Conservation (phyloP, 2,113 vertebrate species). For the Anas platyrhynchos region DNA sequence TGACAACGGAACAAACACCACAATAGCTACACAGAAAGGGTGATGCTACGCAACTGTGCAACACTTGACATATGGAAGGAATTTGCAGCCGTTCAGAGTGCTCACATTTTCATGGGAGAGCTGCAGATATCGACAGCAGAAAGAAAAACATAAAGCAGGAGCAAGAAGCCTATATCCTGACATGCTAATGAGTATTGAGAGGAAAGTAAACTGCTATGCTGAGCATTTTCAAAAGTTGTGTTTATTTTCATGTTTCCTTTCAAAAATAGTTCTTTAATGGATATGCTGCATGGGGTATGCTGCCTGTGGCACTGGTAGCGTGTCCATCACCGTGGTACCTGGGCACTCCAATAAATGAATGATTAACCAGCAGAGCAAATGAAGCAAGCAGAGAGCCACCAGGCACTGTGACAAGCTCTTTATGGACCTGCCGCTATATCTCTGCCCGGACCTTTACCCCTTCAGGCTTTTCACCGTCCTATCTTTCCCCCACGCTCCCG, state of each 20-base stretch:
- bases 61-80: background rate
- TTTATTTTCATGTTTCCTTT: conserved; percentile 28
- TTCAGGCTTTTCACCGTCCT: background rate
- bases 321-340: conserved; percentile 32
- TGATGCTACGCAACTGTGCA: background rate
- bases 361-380: conserved; percentile 23
- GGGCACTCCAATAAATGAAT: conserved; percentile 28
- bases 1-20: background rate
- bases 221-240: background rate
- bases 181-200: background rate
- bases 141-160: background rate
- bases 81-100: conserved; percentile 10
- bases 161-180: background rate
- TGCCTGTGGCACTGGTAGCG: background rate
- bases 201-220: background rate
- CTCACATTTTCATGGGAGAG: background rate
- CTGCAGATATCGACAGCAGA: background rate
- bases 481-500: background rate
- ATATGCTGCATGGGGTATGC: background rate
- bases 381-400: background rate
- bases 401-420: background rate
- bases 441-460: background rate
- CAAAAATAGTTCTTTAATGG: conserved; percentile 9
- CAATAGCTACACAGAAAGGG: conserved; percentile 3
- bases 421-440: background rate